Base-by-base conservation (phyloP, 2,888 invertebrate genomes). In the Agrotis puta region DNA sequence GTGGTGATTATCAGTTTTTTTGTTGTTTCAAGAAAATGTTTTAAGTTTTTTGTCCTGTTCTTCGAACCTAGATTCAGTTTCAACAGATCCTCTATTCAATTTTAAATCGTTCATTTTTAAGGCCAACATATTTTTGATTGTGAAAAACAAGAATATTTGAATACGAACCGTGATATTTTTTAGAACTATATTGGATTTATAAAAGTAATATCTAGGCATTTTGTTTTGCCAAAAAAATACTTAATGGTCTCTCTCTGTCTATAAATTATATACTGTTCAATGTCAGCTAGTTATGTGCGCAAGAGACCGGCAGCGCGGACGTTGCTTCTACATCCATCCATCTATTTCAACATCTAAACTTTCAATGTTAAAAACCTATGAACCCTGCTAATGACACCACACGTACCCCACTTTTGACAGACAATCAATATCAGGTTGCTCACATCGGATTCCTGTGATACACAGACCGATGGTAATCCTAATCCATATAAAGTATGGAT, bases 381-480 rank as follows among this genome's bases (percentile, higher is more conserved):
- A 27, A 27, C 27, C 5, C 13, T 2, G 20, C 7, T 22, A 33
- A 39, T 64, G 13, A 47, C 13, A 5, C 48, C 33, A n/a, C 24
- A 24, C 45, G 1, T 57, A 1, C 11, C 7, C 13, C 13, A 50
- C 24, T 43, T 39, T 45, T 50, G 2, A 56, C 24, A 77, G 16
- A 22, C 16, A 18, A 53, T 66, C 50, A 64, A 62, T 65, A 69
- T 77, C 57, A n/a, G 20, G 13, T 64, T 33, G 18, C 43, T n/a
- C 53, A 20, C 22, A 54, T 33, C 18, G 18, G 18, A 76, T 53
- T 67, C 81, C 63, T 48, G 48, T n/a, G 54, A 66, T 39, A 20
- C 56, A 3, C 69, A 18, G 51, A 70, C 47, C 4, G 16, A 58
- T 77, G 50, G 81, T 62, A 67, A 77, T 27, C 45, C 72, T 64